Percentiles rank a stretch among this genome's conserved stretches.
These are phyloP conservation scores for Harlomillsia oculata DNA, from an alignment of 1,140 invertebrate genomes.

Conservation along the genomic window DNA sequence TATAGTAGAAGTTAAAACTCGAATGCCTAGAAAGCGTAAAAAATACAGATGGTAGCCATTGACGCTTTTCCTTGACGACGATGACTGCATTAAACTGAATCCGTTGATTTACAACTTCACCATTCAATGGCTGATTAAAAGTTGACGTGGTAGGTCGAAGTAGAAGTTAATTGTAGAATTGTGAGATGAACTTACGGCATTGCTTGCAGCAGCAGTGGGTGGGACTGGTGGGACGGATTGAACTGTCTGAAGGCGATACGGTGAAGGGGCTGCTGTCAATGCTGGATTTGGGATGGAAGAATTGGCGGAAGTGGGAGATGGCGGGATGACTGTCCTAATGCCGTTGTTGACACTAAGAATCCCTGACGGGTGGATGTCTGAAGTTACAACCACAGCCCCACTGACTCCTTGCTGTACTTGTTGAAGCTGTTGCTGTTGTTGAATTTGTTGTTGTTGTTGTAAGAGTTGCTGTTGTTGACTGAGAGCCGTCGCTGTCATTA, in stretches of 20 bases:
- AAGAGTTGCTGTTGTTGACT: conserved; percentile 28
- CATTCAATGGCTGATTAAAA: no score
- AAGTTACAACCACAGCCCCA: background rate
- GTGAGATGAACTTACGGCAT: conserved; percentile 31
- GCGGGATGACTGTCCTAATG: conserved; percentile 13
- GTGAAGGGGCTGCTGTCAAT: conserved; percentile 37
- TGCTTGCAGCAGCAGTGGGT: conserved; percentile 29
- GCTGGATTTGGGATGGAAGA: conserved; percentile 18
- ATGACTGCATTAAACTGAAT: no score
- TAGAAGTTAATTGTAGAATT: conserved; percentile 15
- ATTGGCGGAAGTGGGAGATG: conserved; percentile 15
- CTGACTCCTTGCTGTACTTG: conserved; percentile 8
- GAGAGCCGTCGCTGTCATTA: conserved; percentile 20
- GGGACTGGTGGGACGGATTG: conserved; percentile 45
- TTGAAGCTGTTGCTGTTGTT: conserved; percentile 21
- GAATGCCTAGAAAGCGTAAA: no score
- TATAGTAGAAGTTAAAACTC: no score
- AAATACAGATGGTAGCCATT: no score
- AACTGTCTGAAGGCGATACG: conserved; percentile 50
- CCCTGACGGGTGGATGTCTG: background rate
- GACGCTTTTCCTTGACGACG: no score
- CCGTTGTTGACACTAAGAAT: conserved; percentile 3
- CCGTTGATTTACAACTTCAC: no score
- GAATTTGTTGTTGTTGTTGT: conserved; percentile 35
- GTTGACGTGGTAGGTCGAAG: no score